Conservation (phyloP, 2,797 vertebrate species). For the Anguilla obscura region DNA sequence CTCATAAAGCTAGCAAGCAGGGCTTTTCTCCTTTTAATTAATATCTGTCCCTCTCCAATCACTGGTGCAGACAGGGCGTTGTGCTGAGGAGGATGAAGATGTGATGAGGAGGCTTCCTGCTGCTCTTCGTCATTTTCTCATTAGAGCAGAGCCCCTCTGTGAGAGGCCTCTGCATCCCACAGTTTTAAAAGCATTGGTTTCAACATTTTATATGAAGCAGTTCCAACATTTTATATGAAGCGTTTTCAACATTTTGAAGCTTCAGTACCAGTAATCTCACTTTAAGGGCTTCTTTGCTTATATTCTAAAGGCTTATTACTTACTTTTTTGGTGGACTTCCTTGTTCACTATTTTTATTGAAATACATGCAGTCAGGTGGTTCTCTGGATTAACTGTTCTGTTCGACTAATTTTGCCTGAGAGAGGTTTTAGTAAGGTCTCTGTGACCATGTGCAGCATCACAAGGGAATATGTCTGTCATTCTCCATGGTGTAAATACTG, state of each 20-base stretch:
- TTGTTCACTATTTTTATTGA: too few relatives aligned
- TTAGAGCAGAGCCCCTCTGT: not conserved
- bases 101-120: not conserved
- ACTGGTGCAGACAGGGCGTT: not conserved
- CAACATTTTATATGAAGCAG: too few relatives aligned
- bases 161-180: not conserved
- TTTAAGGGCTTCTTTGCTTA: not conserved
- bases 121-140: not conserved
- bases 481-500: too few relatives aligned
- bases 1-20: not conserved
- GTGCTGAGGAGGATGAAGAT: not conserved
- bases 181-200: not conserved
- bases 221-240: too few relatives aligned
- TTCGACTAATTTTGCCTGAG: too few relatives aligned
- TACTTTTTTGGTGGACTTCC: not conserved
- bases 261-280: not conserved
- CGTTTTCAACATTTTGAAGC: too few relatives aligned
- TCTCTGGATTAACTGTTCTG: too few relatives aligned
- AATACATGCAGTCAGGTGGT: too few relatives aligned
- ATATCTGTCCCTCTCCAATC: not conserved
- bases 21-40: not conserved
- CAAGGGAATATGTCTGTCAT: too few relatives aligned
- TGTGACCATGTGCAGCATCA: too few relatives aligned
- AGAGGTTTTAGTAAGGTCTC: too few relatives aligned
- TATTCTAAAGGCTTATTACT: not conserved